Evolutionary conservation across 1,140 invertebrate genomes (phyloP).

Genomic region (Mya arenaria): DNA sequence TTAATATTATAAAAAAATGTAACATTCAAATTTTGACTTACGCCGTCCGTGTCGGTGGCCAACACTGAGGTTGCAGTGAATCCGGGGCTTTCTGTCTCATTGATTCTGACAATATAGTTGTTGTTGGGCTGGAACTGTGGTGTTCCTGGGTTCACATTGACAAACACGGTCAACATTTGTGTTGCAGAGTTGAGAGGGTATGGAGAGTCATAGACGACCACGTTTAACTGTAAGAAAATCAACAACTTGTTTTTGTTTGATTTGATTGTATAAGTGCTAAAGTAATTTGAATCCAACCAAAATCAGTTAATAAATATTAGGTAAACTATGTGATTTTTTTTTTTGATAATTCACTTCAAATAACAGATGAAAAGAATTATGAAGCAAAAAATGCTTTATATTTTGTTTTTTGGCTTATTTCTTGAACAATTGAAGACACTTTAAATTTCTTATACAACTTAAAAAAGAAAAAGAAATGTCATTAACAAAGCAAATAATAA

Average conservation of each 20-base stretch:
- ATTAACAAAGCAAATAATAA: not conserved
- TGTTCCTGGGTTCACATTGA: slow-evolving; percentile 89
- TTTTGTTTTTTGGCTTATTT: no score
- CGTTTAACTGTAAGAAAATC: slow-evolving; percentile 84
- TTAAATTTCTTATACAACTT: no score
- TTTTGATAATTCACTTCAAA: no score
- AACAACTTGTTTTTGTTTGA: no score
- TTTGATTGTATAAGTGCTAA: no score
- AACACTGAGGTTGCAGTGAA: not conserved
- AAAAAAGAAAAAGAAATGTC: slow-evolving; percentile 15
- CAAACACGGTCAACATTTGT: slow-evolving; percentile 89
- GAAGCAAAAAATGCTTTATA: no score
- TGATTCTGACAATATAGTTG: not conserved
- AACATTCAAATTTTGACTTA: no score
- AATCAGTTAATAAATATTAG: no score
- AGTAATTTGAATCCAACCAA: no score
- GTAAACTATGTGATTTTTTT: no score
- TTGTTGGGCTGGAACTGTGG: slow-evolving; percentile 85
- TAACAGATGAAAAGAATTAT: no score
- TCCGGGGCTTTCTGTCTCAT: slow-evolving; percentile 1
- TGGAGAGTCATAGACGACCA: slow-evolving; percentile 93
- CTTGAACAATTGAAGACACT: no score
- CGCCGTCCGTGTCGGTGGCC: slow-evolving; percentile 39
- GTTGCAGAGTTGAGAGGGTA: slow-evolving; percentile 91
- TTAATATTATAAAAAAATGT: not conserved